Evolutionary conservation across 2,113 vertebrate genomes (phyloP), one percentile per base, ranked within the genome.

Genomic region (Turdus rufiventris): DNA sequence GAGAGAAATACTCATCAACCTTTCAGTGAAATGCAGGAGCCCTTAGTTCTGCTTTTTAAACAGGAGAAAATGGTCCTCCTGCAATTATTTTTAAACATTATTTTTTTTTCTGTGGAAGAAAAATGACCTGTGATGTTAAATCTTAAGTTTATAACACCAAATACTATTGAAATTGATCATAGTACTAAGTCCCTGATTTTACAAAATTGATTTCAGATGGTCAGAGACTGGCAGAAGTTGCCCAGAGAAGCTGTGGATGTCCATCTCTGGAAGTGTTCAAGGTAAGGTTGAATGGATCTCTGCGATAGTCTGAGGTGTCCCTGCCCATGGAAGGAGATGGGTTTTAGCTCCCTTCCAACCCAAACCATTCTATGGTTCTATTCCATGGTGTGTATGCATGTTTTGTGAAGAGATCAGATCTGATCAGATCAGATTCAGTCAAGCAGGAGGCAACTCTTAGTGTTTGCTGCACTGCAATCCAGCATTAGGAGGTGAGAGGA

Each of bases 1-100:
- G 42, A 91, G 63, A 91, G 89, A 93, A 95, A 84, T 61, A 48
- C 18, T 92, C 36, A 72, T 77, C 56, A 84, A 8, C 36, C 14
- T 87, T 85, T n/a, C 36, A 60, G 15, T 34, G 18, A 81, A 93
- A 91, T 42, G 18, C 31, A 61, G 19, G 40, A 81, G 31, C 2
- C 28, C 23, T 57, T 65, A 11, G 7, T 76, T 26, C 33, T 79
- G 28, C 77, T 81, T 56, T 57, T 26, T 53, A 51, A 88, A 62
- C 4, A 47, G 33, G 29, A 71, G 34, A 40, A 43, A 91, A 7
- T 18, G 92, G 17, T 7, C 21, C 75, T 77, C 45, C 33, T 62
- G 62, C 67, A 86, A 66, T 4, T 70, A 63, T 8, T 81, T 65
- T 58, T 82, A 85, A 73, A 38, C 5, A 88, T 10, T 5, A 10